Conservation (phyloP, 2,113 vertebrate genomes). For the Toxotes jaculatrix region DNA sequence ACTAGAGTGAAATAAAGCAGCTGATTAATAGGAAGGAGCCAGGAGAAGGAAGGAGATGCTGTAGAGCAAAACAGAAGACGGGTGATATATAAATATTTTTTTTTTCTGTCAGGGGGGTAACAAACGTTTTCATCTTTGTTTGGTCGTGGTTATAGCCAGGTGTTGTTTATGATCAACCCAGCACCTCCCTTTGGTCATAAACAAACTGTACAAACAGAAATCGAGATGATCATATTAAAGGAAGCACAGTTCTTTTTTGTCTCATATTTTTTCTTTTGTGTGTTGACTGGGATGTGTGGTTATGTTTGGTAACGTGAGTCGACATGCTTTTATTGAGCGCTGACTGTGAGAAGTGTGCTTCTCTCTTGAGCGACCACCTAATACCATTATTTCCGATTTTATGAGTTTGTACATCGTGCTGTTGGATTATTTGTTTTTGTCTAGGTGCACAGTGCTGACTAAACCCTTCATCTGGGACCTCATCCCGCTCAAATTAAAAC, state of each 20-base stretch:
- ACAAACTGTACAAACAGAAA: slow-evolving; percentile 10
- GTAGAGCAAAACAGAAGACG: not conserved
- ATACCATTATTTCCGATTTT: slow-evolving; percentile 27
- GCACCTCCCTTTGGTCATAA: slow-evolving; percentile 30
- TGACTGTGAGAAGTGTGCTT: slow-evolving; percentile 2
- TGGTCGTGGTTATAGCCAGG: slow-evolving; percentile 29
- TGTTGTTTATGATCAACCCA: slow-evolving; percentile 36
- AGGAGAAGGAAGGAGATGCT: not conserved
- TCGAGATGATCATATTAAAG: slow-evolving; percentile 5
- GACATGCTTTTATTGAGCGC: not conserved
- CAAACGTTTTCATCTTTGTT: slow-evolving; percentile 15
- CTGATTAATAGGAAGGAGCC: slow-evolving; percentile 35
- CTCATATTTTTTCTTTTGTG: slow-evolving; percentile 1
- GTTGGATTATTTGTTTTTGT: slow-evolving; percentile 46
- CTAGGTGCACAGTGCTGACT: not conserved
- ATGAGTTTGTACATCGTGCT: slow-evolving; percentile 23
- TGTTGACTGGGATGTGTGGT: not conserved
- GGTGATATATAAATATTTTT: not conserved
- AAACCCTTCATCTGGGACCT: slow-evolving; percentile 24
- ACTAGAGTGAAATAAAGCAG: slow-evolving; percentile 32
- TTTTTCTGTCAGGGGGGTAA: not conserved
- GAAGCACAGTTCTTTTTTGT: not conserved
- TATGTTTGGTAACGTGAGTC: not conserved
- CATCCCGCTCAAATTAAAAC: not conserved
- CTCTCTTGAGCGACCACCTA: slow-evolving; percentile 18